Evolutionary conservation across 2,113 vertebrate genomes (phyloP).

Genomic region (Nipponia nippon): DNA sequence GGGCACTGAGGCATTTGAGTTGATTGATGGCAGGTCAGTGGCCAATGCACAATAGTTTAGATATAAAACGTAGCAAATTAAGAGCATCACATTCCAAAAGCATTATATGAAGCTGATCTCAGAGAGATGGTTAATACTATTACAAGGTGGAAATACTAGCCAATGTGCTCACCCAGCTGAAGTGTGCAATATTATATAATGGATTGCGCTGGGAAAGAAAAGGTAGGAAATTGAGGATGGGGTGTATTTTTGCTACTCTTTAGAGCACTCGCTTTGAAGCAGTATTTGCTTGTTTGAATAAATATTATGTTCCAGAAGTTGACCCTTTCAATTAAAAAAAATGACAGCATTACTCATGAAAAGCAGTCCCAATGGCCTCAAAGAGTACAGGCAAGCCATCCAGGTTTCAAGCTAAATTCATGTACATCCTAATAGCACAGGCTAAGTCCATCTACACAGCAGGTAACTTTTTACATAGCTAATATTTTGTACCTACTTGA

Average conservation of each 20-base stretch:
- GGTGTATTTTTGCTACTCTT: neutral
- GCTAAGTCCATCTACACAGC: neutral
- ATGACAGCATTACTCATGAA: neutral
- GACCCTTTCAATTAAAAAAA: neutral
- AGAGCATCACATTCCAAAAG: conserved; percentile 29
- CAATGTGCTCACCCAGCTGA: neutral
- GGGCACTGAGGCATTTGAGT: conserved; percentile 62
- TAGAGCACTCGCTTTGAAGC: neutral
- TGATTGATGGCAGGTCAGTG: conserved; percentile 59
- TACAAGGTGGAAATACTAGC: neutral
- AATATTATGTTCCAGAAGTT: neutral
- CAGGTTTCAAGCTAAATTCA: neutral
- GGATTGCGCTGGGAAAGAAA: neutral
- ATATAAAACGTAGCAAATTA: conserved; percentile 27
- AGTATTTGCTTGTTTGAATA: neutral
- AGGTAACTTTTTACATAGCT: neutral
- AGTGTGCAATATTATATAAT: neutral
- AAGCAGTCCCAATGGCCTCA: neutral
- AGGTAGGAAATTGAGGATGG: neutral
- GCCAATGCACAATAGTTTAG: conserved; percentile 45
- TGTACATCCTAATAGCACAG: neutral
- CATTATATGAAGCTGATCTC: neutral
- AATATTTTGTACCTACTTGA: neutral
- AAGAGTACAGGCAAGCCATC: neutral
- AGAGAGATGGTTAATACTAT: neutral